phyloP scores from a whole-genome alignment of 2,888 invertebrate species.

The Euproctis similis region DNA sequence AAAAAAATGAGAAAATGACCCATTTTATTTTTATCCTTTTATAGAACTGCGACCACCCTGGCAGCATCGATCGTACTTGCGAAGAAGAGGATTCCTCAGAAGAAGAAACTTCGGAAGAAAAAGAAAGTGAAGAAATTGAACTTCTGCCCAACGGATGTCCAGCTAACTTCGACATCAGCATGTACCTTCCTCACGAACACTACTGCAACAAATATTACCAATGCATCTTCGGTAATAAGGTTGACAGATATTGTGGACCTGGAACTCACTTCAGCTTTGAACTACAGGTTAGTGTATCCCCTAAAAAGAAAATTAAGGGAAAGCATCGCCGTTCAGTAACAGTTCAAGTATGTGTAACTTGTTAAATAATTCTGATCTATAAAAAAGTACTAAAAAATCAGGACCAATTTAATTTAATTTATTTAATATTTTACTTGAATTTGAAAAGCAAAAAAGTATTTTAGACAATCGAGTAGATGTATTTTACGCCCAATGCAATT shows the following conservation, averaged over 20 bases:
- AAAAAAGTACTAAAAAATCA: neutral
- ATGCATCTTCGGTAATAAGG: neutral
- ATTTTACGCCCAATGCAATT: no score
- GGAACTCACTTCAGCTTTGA: conserved; percentile 1
- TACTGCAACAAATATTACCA: conserved; percentile 25
- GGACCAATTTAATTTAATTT: no score
- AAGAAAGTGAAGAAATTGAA: neutral
- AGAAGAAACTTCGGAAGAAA: neutral
- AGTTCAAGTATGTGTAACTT: neutral
- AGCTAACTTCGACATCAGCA: conserved; percentile 18
- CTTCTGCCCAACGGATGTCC: conserved; percentile 30
- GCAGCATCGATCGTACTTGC: neutral
- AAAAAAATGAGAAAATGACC: no score
- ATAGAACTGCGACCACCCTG: neutral
- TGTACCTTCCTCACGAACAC: conserved; percentile 26
- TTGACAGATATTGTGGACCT: neutral
- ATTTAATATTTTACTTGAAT: no score
- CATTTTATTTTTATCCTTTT: neutral
- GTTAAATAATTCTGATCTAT: neutral
- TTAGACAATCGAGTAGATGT: no score
- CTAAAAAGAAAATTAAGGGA: neutral
- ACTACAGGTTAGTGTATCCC: neutral
- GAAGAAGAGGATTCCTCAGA: neutral
- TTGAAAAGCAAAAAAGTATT: no score
- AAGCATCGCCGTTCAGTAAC: neutral